These are phyloP conservation scores for Cancer borealis DNA, from an alignment of 2,888 invertebrate species.

Conservation along the genomic window DNA sequence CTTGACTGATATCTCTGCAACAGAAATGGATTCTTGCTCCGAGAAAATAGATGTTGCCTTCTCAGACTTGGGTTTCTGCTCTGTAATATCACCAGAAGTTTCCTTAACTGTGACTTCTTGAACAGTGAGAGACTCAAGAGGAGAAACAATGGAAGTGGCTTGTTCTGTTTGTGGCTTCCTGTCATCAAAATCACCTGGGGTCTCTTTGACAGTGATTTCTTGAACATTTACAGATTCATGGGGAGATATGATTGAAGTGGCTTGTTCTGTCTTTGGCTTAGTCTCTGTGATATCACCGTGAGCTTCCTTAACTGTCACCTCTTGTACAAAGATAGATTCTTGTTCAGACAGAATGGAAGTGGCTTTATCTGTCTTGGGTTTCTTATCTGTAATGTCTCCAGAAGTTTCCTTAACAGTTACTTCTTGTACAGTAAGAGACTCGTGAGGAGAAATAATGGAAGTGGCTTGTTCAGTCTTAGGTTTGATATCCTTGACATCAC, in stretches of 20 bases:
- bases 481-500: constrained; percentile 34
- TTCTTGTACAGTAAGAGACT: constrained; percentile 63
- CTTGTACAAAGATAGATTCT: constrained; percentile 51
- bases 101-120: constrained; percentile 75
- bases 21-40: constrained; percentile 77
- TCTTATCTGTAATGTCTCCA: constrained; percentile 65
- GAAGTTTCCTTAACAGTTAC: constrained; percentile 62
- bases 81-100: constrained; percentile 45
- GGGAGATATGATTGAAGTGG: constrained; percentile 21
- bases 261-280: constrained; percentile 54
- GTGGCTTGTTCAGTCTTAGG: constrained; percentile 61
- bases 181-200: constrained; percentile 31
- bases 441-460: constrained; percentile 57
- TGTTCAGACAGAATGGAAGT: constrained; percentile 78
- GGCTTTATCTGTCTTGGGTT: constrained; percentile 78
- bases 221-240: constrained; percentile 54
- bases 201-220: constrained; percentile 55
- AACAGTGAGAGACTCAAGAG: constrained; percentile 62
- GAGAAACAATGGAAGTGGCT: constrained; percentile 73
- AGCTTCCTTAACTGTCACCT: constrained; percentile 57
- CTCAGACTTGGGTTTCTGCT: constrained; percentile 59
- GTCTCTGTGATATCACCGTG: constrained; percentile 10
- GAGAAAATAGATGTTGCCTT: constrained; percentile 60
- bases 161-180: constrained; percentile 56
- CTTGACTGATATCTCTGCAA: constrained; percentile 77